Evolutionary conservation across 2,888 invertebrate species (phyloP).

Genomic region (Spatulosminthurus flaviceps): DNA sequence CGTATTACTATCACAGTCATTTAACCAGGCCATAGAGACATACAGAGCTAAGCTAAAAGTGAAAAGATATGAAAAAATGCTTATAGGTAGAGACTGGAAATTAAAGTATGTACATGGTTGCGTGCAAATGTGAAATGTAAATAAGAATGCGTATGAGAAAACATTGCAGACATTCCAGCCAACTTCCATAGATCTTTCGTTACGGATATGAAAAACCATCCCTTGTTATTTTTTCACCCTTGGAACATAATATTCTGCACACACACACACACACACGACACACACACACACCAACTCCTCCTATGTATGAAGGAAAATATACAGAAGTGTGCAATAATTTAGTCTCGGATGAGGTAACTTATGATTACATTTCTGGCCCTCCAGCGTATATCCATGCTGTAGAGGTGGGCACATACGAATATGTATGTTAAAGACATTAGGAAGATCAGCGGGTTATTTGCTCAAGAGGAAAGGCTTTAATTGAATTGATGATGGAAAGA

Average conservation of each 20-base stretch:
- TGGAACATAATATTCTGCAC: neutral
- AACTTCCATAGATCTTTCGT: neutral
- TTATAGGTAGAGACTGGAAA: neutral
- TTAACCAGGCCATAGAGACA: no score
- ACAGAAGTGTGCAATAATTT: slow-evolving; percentile 1
- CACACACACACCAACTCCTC: no score
- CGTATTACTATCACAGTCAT: neutral
- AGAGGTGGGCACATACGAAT: neutral
- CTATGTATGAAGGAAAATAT: neutral
- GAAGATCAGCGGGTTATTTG: neutral
- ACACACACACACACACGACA: neutral
- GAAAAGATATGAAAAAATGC: no score
- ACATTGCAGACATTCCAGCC: neutral
- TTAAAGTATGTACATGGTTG: neutral
- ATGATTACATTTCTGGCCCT: no score
- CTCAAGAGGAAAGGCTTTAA: neutral
- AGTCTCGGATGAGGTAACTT: neutral
- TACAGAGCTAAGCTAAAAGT: no score
- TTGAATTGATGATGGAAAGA: slow-evolving; percentile 18
- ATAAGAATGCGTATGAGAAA: slow-evolving; percentile 18
- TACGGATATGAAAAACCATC: neutral
- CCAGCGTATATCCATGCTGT: neutral
- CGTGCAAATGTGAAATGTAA: slow-evolving; percentile 9
- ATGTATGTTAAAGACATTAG: neutral
- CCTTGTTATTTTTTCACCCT: neutral